phyloP scores from a whole-genome alignment of 2,113 vertebrate genomes.

The Paradoxurus hermaphroditus region DNA sequence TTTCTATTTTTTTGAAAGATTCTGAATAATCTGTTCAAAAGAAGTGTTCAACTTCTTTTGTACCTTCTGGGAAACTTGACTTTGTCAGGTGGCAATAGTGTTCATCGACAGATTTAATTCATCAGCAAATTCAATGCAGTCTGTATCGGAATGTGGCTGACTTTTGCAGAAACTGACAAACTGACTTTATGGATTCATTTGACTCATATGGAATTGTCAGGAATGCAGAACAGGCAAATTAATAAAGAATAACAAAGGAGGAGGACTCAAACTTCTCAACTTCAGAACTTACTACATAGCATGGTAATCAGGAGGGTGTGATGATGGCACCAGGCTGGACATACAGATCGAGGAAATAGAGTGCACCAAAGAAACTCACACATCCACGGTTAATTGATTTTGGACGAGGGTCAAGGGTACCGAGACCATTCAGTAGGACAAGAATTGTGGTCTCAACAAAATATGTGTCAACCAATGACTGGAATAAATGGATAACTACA shows the following conservation, averaged over 20 bases:
- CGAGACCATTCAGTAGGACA: neutral
- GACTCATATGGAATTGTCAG: neutral
- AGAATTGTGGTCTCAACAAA: neutral
- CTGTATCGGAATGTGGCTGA: neutral
- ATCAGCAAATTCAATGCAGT: neutral
- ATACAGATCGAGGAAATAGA: neutral
- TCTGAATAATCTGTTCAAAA: neutral
- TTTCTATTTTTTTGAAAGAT: neutral
- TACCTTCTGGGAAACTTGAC: neutral
- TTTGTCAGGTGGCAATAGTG: neutral
- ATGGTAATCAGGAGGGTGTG: neutral
- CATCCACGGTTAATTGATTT: too few species aligned
- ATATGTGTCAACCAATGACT: neutral
- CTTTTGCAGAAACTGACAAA: neutral
- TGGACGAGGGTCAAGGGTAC: too few species aligned
- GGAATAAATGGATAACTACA: neutral
- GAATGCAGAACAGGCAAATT: neutral
- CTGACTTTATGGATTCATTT: neutral
- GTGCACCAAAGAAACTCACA: neutral
- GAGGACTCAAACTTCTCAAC: neutral
- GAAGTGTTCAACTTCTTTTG: neutral
- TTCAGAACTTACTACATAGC: neutral
- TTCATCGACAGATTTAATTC: neutral
- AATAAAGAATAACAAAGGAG: neutral
- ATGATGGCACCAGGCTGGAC: neutral